Conservation (phyloP, 2,797 vertebrate genomes). For the Chelon labrosus region DNA sequence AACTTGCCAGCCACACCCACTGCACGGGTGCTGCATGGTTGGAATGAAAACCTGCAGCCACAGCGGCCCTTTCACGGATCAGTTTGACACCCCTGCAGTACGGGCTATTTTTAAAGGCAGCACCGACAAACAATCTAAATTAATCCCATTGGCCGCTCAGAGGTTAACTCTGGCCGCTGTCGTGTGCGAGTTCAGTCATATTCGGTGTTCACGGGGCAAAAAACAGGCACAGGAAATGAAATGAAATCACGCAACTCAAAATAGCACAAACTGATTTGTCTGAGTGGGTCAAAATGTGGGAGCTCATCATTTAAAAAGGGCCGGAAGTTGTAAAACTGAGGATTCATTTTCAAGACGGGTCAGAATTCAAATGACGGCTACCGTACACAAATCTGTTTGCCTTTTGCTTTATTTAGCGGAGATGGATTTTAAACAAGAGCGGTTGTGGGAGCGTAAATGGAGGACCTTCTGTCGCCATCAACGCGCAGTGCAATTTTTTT, state of each 20-base stretch:
- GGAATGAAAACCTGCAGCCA: too few species aligned
- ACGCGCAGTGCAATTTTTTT: conserved; percentile 8
- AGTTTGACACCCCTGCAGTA: background rate
- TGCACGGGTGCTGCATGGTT: too few species aligned
- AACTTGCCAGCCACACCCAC: too few species aligned
- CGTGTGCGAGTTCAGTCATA: background rate
- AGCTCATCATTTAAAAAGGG: background rate
- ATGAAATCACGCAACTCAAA: background rate
- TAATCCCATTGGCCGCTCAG: conserved; percentile 11
- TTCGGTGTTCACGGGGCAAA: background rate
- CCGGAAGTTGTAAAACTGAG: background rate
- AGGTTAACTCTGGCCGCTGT: background rate
- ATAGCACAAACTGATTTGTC: background rate
- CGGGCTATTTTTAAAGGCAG: background rate
- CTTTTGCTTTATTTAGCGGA: background rate
- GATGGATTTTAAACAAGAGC: background rate
- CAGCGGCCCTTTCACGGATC: too few species aligned
- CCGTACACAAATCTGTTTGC: background rate
- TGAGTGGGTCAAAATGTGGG: background rate
- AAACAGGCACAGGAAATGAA: background rate
- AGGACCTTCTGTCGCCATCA: background rate
- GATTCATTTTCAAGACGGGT: background rate
- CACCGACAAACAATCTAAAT: background rate
- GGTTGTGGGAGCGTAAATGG: conserved; percentile 7
- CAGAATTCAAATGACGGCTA: background rate